Base-by-base conservation (phyloP, 1,140 invertebrate genomes). In the Drosophila insularis region DNA sequence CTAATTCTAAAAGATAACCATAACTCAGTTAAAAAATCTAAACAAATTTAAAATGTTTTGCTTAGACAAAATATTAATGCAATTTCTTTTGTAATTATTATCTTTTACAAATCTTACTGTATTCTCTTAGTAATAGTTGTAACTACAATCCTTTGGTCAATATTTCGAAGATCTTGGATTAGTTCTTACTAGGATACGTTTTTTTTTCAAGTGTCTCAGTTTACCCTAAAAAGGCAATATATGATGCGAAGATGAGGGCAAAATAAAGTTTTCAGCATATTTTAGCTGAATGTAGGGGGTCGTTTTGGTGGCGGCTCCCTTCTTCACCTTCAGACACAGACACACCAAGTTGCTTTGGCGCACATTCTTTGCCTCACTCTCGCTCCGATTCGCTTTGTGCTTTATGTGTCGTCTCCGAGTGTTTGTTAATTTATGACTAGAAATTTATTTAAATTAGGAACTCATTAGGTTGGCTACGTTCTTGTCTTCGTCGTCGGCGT, bases 371-470 rank as follows among this genome's bases (percentile, higher is more conserved):
- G 27, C n/a, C 27, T 35, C 17, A 1, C 43, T 21, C 40, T 43
- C 54, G 21, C 17, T 31, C 14, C 8, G 60, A 55, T 67, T 27
- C 31, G 56, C 61, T 68, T 55, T 60, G 63, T 75, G 67, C 81
- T 80, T 71, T 80, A 71, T 71, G 63, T 70, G 70, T 80, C 78
- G 78, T 79, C 79, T 79, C 84, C 68, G 68, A 71, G 74, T 89
- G 86, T 86, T 89, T 58, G 55, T 58, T 90, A 90, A 90, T 90
- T 90, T 90, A 90, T 90, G 87, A 89, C 77, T 73, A 63, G 80
- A 84, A 80, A 90, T 90, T 90, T 90, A 90, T 90, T 90, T 90
- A 90, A 90, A 90, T 90, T 90, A 90, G 87, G 89, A 90, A 90
- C 89, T 90, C 80, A 90, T 90, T 90, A 90, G 89, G 31, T 80